Evolutionary conservation across 2,113 vertebrate species (phyloP).

Genomic region (Panthera leo): DNA sequence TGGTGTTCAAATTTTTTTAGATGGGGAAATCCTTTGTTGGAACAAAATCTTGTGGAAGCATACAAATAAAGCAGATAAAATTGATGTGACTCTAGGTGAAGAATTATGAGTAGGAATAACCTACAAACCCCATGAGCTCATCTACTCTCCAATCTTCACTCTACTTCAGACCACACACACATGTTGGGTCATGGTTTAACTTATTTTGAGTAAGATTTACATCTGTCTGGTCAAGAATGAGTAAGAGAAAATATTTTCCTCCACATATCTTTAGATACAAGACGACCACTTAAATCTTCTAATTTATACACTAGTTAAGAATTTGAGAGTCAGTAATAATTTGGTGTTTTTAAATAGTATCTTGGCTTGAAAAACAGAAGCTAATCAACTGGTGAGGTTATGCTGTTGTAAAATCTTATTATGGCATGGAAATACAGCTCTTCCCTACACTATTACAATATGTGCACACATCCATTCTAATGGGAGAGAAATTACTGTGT

Average conservation of each 20-base stretch:
- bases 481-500: background rate
- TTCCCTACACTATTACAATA: background rate
- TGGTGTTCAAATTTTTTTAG: constrained; percentile 60
- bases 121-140: background rate
- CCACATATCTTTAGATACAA: background rate
- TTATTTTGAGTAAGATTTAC: constrained; percentile 33
- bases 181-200: background rate
- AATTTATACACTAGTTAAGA: background rate
- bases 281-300: background rate
- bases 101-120: background rate
- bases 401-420: background rate
- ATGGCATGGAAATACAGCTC: background rate
- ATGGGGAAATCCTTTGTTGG: constrained; percentile 54
- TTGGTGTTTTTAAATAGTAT: constrained; percentile 23
- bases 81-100: background rate
- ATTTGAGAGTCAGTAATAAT: constrained; percentile 6
- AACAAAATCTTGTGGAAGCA: constrained; percentile 53
- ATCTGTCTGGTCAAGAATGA: background rate
- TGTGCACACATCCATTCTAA: background rate
- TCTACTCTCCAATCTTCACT: background rate
- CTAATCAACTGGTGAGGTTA: background rate
- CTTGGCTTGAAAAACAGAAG: constrained; percentile 30
- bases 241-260: background rate
- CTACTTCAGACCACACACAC: background rate
- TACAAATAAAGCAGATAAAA: constrained; percentile 62